Percentiles rank a stretch among this genome's conserved stretches.
Conservation (phyloP, 2,797 vertebrate genomes). For the Tolypeutes matacus region DNA sequence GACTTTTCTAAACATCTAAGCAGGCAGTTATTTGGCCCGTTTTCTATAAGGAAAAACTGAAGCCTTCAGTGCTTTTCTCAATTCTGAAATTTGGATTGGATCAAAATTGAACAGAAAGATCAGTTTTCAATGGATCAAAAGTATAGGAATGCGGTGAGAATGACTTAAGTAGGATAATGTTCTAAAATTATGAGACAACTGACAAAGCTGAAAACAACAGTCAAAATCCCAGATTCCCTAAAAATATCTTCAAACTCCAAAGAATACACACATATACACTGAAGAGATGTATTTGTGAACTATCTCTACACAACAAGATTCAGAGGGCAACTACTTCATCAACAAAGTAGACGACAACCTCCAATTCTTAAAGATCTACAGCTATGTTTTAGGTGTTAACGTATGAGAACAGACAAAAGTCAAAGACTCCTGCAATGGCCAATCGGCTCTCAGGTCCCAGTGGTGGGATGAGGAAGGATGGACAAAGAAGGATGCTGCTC, state of each 20-base stretch:
- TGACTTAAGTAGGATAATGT: neutral
- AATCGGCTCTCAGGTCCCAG: neutral
- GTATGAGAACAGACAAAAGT: neutral
- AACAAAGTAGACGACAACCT: neutral
- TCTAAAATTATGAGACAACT: constrained; percentile 28
- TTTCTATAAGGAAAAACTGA: neutral
- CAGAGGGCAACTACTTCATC: neutral
- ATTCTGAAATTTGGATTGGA: neutral
- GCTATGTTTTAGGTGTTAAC: neutral
- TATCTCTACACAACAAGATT: neutral
- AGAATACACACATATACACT: neutral
- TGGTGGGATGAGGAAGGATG: neutral
- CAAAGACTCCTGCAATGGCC: neutral
- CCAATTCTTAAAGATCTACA: neutral
- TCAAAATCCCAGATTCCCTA: neutral
- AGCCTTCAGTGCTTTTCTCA: neutral
- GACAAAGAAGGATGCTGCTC: neutral
- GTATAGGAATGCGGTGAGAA: constrained; percentile 13
- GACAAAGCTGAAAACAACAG: neutral
- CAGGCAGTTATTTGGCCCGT: neutral
- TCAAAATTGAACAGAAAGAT: constrained; percentile 3
- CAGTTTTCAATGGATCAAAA: constrained; percentile 5
- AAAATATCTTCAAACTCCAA: constrained; percentile 21
- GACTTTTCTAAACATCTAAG: neutral
- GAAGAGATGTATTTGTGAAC: neutral